Evolutionary conservation across 2,888 invertebrate genomes (phyloP).

Genomic region (Diarsia brunnea): DNA sequence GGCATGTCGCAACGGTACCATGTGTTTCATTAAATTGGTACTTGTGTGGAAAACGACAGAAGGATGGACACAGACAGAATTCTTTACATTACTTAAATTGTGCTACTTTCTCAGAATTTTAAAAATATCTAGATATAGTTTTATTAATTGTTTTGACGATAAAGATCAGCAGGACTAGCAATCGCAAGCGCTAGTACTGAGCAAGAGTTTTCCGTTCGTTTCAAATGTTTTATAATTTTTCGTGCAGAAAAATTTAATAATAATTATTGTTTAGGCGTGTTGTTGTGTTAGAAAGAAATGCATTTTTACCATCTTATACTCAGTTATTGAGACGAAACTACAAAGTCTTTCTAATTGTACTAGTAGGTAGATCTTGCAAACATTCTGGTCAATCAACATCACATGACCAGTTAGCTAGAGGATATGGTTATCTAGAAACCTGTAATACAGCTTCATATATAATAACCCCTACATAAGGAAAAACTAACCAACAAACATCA

Average conservation of each 20-base stretch:
- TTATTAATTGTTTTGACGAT: too few species aligned
- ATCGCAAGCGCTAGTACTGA: too few species aligned
- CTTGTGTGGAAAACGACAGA: constrained; percentile 27
- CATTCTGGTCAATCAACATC: constrained; percentile 12
- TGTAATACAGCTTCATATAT: constrained; percentile 23
- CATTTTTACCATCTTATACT: not conserved
- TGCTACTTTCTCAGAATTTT: not conserved
- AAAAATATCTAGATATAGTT: too few species aligned
- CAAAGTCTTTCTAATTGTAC: constrained; percentile 10
- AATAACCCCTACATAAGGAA: constrained; percentile 29
- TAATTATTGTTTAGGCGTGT: not conserved
- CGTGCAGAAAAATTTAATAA: too few species aligned
- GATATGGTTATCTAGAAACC: constrained; percentile 24
- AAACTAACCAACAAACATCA: constrained; percentile 16
- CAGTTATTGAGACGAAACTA: not conserved
- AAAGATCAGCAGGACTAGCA: too few species aligned
- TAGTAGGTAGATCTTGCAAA: not conserved
- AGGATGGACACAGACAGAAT: not conserved
- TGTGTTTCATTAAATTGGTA: constrained; percentile 21
- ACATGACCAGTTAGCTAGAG: constrained; percentile 7
- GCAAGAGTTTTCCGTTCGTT: too few species aligned
- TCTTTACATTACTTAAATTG: not conserved
- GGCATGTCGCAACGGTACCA: constrained; percentile 24
- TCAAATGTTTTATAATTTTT: too few species aligned
- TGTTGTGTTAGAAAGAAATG: not conserved